Evolutionary conservation across 2,113 vertebrate genomes (phyloP).

Genomic region (Pituophis catenifer): DNA sequence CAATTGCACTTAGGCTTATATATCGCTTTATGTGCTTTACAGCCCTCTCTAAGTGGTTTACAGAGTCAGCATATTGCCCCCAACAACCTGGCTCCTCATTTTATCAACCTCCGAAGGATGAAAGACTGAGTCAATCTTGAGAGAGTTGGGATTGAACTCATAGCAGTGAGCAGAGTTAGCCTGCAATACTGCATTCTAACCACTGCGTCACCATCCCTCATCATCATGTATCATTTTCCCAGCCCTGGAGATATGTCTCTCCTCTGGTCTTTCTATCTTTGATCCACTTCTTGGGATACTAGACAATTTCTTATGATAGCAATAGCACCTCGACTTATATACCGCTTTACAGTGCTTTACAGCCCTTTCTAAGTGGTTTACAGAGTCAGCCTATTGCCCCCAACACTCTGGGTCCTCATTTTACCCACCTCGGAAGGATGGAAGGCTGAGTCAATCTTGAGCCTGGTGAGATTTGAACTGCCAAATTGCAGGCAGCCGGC

Average conservation of each 20-base stretch:
- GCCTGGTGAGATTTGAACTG: too few relatives aligned
- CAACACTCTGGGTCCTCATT: too few relatives aligned
- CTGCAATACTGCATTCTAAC: not conserved
- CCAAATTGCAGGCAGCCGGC: too few relatives aligned
- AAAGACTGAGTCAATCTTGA: not conserved
- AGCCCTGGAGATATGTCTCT: not conserved
- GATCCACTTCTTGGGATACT: not conserved
- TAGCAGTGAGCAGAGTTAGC: not conserved
- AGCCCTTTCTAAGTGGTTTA: too few relatives aligned
- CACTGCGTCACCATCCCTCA: not conserved
- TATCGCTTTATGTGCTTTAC: not conserved
- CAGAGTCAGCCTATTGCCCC: too few relatives aligned
- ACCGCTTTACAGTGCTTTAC: too few relatives aligned
- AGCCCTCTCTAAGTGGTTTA: not conserved
- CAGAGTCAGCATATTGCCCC: not conserved
- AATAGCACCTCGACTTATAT: too few relatives aligned
- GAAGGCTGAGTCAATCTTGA: too few relatives aligned
- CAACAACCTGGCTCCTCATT: not conserved
- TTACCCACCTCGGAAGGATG: too few relatives aligned
- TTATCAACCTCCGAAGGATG: not conserved
- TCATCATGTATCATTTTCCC: not conserved
- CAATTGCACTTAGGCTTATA: not conserved
- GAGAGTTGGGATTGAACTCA: not conserved
- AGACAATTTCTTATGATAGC: not conserved
- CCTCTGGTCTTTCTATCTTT: not conserved